phyloP scores from a whole-genome alignment of 1,140 invertebrate species.

The Bombus breviceps region DNA sequence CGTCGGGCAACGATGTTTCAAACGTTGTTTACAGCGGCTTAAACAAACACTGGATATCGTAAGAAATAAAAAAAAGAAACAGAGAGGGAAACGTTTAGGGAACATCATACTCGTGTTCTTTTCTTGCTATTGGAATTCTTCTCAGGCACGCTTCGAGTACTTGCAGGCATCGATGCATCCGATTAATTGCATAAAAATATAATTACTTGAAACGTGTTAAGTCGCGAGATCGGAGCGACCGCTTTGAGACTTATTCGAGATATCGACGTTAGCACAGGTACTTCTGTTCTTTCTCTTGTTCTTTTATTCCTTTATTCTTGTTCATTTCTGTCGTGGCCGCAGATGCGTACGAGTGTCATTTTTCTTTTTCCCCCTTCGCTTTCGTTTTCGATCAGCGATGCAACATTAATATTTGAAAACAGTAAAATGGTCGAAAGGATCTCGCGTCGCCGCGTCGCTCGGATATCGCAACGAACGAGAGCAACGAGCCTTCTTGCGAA shows the following conservation, averaged over 20 bases:
- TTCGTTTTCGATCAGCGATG: neutral
- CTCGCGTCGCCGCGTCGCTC: conserved; percentile 1
- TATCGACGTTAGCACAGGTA: conserved; percentile 29
- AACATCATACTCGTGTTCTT: neutral
- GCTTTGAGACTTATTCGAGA: conserved; percentile 14
- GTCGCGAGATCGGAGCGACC: conserved; percentile 20
- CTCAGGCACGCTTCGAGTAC: conserved; percentile 7
- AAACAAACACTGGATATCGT: neutral
- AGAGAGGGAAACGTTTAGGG: too few species aligned
- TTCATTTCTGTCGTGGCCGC: neutral
- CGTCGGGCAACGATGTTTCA: neutral
- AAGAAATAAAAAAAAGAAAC: neutral
- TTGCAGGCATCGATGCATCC: neutral
- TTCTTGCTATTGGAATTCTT: neutral
- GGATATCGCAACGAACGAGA: neutral
- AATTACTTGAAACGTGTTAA: neutral
- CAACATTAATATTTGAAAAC: neutral
- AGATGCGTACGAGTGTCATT: neutral
- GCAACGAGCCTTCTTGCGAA: conserved; percentile 7
- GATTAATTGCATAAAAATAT: conserved; percentile 41
- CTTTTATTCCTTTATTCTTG: neutral
- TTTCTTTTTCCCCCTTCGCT: neutral
- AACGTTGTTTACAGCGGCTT: neutral
- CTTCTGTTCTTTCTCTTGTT: neutral
- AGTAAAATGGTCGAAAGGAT: neutral